A percentile compares a stretch with the other conserved stretches of the same genome.
Conservation (phyloP, 1,140 invertebrate species). For the Zophobas atratus region DNA sequence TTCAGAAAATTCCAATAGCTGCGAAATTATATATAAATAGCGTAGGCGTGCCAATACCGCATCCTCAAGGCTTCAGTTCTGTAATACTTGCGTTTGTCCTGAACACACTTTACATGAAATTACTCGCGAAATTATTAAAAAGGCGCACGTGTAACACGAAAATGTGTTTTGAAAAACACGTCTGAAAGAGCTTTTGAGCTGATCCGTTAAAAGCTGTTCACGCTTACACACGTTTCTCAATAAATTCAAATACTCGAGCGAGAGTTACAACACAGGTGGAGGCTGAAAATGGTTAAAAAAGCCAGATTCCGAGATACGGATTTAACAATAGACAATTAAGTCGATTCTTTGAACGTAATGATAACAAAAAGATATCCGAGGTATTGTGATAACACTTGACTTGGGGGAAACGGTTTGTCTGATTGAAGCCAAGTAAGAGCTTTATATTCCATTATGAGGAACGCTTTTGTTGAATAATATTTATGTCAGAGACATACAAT, state of each 20-base stretch:
- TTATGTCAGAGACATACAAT: constrained; percentile 58
- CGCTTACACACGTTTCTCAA: constrained; percentile 36
- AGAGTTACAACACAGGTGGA: constrained; percentile 16
- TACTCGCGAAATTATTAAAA: constrained; percentile 26
- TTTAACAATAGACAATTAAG: constrained; percentile 47
- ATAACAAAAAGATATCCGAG: constrained; percentile 44
- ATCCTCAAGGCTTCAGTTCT: no score
- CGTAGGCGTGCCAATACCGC: no score
- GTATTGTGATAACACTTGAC: constrained; percentile 55
- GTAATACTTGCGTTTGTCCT: neutral
- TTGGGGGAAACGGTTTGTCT: constrained; percentile 49
- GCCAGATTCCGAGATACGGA: constrained; percentile 21
- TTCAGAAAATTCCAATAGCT: no score
- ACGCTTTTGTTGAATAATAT: constrained; percentile 60
- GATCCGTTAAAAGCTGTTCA: constrained; percentile 38
- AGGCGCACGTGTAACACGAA: constrained; percentile 12
- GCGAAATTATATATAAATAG: no score
- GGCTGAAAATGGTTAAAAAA: neutral
- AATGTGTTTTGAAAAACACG: constrained; percentile 32
- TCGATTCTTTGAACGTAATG: constrained; percentile 45
- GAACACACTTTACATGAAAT: constrained; percentile 15
- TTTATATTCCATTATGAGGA: constrained; percentile 59
- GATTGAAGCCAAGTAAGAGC: constrained; percentile 54
- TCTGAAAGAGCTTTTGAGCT: constrained; percentile 28
- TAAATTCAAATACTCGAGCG: constrained; percentile 23